Base-by-base conservation (phyloP, 2,113 vertebrate genomes). In the Sylvilagus bachmani region DNA sequence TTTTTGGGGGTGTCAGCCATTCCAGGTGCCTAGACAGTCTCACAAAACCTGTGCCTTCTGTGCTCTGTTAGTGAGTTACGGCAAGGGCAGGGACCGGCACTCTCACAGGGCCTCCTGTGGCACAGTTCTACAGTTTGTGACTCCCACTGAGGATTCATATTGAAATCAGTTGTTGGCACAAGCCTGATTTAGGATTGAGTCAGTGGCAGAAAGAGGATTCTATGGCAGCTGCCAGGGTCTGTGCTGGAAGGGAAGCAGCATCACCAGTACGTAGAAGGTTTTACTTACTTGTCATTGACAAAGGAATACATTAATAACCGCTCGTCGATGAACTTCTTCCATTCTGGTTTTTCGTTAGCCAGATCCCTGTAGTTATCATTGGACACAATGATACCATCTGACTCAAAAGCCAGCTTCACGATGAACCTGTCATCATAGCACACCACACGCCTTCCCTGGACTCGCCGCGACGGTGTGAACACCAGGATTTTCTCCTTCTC, bases 291-390 rank as follows among this genome's bases (percentile, higher is more conserved):
- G 98, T 99, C 99, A 80, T 99, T 99, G 96, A 99, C 99, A 94
- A 99, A 99, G 11, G 99, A 99, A 96, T 99, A 99, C 99, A 99
- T 99, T 94, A 99, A 98, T 96, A 99, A 98, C 58, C 99, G 98
- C 90, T 99, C 99, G 31, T 99, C 99, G 89, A 99, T 99, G 98
- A 99, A 99, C 98, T 99, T 99, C 98, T 99, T 99, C 99, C 99
- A 99, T 96, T 99, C 99, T 0, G 99, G 99, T 91, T 99, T 99
- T 97, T 99, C 99, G 67, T 99, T 99, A 25, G 99, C 99, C 95
- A 99, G 97, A 96, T 99, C 99, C 96, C 99, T 98, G 98, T 99
- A 99, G 99, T 99, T 99, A 89, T 99, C 99, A 33, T 99, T 99
- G 93, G 99, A 99, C 80, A 99, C 99, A 53, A 99, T 99, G 92